Percentiles rank a stretch among this genome's conserved stretches.
These are phyloP conservation scores for Tursiops truncatus DNA, from an alignment of 2,113 vertebrate genomes.

Conservation along the genomic window DNA sequence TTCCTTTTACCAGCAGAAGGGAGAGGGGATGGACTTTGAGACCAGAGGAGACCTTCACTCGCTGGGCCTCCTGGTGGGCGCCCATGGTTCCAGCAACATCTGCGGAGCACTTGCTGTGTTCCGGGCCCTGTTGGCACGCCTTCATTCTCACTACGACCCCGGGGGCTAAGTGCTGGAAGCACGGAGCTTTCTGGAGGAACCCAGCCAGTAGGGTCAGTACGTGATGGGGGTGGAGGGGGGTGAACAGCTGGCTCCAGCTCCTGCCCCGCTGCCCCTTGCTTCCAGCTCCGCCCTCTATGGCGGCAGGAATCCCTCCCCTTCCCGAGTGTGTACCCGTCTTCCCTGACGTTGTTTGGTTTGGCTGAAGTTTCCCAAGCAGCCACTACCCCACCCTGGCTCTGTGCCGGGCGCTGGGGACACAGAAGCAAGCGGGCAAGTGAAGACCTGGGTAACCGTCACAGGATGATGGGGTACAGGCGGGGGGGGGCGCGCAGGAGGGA, in stretches of 20 bases:
- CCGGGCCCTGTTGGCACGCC: accelerated
- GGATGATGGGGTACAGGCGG: too few relatives aligned
- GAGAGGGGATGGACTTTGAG: not conserved
- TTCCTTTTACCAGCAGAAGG: not conserved
- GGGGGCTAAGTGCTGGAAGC: accelerated
- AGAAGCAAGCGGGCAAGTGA: accelerated
- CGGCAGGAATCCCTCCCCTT: not conserved
- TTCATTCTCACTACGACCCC: accelerated
- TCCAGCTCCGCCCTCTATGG: not conserved
- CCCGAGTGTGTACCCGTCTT: not conserved
- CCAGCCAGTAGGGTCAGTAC: accelerated
- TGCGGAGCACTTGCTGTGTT: not conserved
- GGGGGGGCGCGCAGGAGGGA: not conserved
- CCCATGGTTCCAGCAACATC: not conserved
- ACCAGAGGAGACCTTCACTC: accelerated
- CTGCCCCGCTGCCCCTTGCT: accelerated
- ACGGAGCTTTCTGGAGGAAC: not conserved
- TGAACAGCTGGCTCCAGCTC: not conserved
- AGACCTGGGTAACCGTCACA: accelerated
- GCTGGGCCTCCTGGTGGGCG: not conserved
- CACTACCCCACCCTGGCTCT: not conserved
- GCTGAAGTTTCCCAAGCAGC: not conserved
- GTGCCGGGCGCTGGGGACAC: not conserved
- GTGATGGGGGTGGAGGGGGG: not conserved
- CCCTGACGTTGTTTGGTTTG: accelerated